Conservation (phyloP, 2,888 invertebrate species). For the Acanthoscelides obtectus region DNA sequence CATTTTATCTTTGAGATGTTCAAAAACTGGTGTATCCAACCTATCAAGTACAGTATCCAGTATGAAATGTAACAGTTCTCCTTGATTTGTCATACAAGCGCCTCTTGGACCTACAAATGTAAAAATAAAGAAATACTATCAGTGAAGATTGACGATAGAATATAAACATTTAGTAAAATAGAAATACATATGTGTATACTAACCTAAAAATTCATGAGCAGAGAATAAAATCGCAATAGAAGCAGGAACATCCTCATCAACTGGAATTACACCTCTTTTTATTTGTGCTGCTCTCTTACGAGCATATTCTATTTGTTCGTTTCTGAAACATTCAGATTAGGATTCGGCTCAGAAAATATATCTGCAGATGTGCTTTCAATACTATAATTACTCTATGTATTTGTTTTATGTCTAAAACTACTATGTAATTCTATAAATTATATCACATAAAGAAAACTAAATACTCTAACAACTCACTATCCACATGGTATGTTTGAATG, state of each 20-base stretch:
- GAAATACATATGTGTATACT: slow-evolving; percentile 36
- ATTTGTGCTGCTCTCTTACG: slow-evolving; percentile 43
- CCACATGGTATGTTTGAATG: too few relatives aligned
- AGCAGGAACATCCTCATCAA: slow-evolving; percentile 52
- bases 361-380: too few relatives aligned
- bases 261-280: slow-evolving; percentile 32
- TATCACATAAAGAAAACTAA: too few relatives aligned
- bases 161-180: too few relatives aligned
- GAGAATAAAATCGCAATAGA: slow-evolving; percentile 74
- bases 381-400: too few relatives aligned
- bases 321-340: slow-evolving; percentile 46
- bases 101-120: slow-evolving; percentile 51
- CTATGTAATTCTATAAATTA: too few relatives aligned
- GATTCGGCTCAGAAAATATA: too few relatives aligned
- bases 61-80: slow-evolving; percentile 72
- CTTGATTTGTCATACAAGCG: slow-evolving; percentile 76
- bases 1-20: slow-evolving; percentile 62
- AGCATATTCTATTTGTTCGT: slow-evolving; percentile 64
- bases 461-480: too few relatives aligned
- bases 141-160: too few relatives aligned
- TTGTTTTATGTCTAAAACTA: too few relatives aligned
- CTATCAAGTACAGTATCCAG: slow-evolving; percentile 70
- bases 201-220: slow-evolving; percentile 80
- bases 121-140: background rate
- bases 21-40: slow-evolving; percentile 61